Evolutionary conservation across 2,888 invertebrate genomes (phyloP), one percentile per base, ranked within the genome.

Genomic region (Mamestra brassicae): DNA sequence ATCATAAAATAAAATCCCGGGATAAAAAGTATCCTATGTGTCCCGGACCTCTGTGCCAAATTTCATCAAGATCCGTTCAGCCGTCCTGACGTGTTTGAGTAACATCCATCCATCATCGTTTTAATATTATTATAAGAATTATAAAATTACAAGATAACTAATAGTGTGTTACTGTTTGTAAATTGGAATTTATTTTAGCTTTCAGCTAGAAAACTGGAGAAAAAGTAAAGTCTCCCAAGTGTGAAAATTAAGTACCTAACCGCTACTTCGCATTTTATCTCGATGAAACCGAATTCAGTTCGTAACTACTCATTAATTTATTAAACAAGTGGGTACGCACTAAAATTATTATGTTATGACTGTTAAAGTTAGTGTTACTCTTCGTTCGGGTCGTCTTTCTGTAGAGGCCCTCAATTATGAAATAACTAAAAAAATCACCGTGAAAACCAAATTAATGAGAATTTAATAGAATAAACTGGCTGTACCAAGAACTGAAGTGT

Each of bases 181-280:
- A 60, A 36, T 80, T 42, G 17, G 4, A n/a, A 74, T 77, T 80
- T 80, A 50, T 73, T 64, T 60, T 34, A 15, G 36, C 13, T 42
- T 55, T 60, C 64, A 26, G 6, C 13, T 34, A 26, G 13, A 64
- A 61, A 64, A 55, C 60, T 55, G 4, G 26, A 42, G 58, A 42
- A 42, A 63, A 36, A 71, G 55, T 34, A n/a, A 42, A 74, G 17
- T 81, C 36, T 64, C 13, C 10, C 45, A 58, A 60, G 52, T 62
- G 75, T 50, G 67, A 81, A 81, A 55, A 75, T 81, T 45, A 75
- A 75, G 63, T 60, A 26, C 63, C 61, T 50, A 55, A 15, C 52
- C 50, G 34, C 34, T 38, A 11, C 42, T 42, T 63, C 42, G 13
- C 42, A 64, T 64, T 73, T 77, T 73, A 73, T 77, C 47, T 54